Conservation (phyloP, 2,113 vertebrate genomes). For the Helogale parvula region DNA sequence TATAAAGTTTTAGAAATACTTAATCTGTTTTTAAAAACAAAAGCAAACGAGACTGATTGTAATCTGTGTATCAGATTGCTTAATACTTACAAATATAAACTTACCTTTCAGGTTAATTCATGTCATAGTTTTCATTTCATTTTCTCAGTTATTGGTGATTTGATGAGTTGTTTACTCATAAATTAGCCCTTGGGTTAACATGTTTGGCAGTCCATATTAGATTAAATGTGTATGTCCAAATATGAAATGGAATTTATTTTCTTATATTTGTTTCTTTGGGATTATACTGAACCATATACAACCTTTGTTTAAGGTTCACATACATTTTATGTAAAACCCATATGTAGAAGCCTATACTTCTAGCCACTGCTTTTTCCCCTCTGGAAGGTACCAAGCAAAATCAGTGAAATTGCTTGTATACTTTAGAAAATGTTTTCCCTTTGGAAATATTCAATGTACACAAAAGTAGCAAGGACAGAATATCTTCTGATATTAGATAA, state of each 20-base stretch:
- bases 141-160: not conserved
- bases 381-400: not conserved
- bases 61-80: not conserved
- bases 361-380: not conserved
- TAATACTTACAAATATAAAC: not conserved
- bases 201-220: not conserved
- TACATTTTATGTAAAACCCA: not conserved
- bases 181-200: constrained; percentile 11
- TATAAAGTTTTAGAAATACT: constrained; percentile 6
- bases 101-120: not conserved
- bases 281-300: not conserved
- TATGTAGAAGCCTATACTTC: not conserved
- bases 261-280: constrained; percentile 8
- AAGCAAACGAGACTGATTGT: not conserved
- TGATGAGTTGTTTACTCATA: not conserved
- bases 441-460: not conserved
- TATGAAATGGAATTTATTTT: not conserved
- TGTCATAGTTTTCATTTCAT: not conserved
- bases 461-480: not conserved
- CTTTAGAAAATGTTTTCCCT: not conserved
- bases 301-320: not conserved
- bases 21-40: not conserved
- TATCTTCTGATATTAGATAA: too few relatives aligned
- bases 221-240: not conserved
- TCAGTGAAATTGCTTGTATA: not conserved